A percentile compares a stretch with the other conserved stretches of the same genome.
These are phyloP conservation scores for Psilopogon haemacephalus DNA, from an alignment of 2,113 vertebrate species.

Conservation along the genomic window DNA sequence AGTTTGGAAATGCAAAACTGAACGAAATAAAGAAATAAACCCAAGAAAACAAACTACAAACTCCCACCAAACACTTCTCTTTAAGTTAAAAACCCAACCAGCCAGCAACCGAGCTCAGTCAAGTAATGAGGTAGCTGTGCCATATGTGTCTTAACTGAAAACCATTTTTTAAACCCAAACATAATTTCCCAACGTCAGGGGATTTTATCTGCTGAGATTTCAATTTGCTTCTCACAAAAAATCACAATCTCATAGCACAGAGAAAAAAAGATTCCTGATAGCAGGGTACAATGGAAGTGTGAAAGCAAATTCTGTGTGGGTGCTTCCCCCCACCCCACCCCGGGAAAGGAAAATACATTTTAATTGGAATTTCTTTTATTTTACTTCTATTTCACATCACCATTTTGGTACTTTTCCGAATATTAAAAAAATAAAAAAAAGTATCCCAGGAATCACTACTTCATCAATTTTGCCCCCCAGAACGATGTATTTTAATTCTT, in stretches of 20 bases:
- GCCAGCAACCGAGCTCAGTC: not conserved
- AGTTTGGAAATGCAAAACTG: not conserved
- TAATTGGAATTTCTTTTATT: not conserved
- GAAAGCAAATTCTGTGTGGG: not conserved
- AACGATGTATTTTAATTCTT: not conserved
- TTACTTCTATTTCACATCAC: not conserved
- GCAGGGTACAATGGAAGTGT: not conserved
- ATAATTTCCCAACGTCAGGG: not conserved
- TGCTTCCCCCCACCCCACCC: not conserved
- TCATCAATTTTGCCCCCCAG: not conserved
- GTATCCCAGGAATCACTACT: not conserved
- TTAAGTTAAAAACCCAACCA: not conserved
- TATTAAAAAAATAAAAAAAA: not conserved
- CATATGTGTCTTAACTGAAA: not conserved
- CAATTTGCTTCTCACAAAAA: not conserved
- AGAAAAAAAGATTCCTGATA: not conserved
- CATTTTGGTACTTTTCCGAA: not conserved
- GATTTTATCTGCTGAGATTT: not conserved
- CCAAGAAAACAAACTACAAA: not conserved
- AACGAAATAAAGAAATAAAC: not conserved
- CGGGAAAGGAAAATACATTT: not conserved
- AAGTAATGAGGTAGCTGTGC: not conserved
- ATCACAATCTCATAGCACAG: not conserved
- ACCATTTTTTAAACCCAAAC: not conserved
- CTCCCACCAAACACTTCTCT: not conserved